Conservation (phyloP, 2,888 invertebrate species). For the Drosophila diplacantha region DNA sequence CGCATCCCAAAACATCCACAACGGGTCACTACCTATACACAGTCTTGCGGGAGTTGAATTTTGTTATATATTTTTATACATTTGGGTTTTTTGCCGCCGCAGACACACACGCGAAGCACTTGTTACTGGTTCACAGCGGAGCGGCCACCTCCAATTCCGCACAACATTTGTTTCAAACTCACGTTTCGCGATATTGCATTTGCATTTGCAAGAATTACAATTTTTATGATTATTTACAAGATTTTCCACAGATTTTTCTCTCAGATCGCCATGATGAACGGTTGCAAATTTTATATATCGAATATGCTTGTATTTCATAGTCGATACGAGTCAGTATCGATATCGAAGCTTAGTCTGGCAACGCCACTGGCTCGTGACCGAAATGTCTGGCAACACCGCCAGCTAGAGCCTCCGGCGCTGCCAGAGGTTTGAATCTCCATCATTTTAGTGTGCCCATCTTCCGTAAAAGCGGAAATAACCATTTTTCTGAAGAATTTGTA, state of each 20-base stretch:
- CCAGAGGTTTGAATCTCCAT: too few species aligned
- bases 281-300: conserved; percentile 1
- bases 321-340: neutral
- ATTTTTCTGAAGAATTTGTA: too few species aligned
- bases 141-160: conserved; percentile 27
- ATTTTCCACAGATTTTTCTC: conserved; percentile 56
- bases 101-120: conserved; percentile 65
- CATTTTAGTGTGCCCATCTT: too few species aligned
- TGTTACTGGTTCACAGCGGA: conserved; percentile 31
- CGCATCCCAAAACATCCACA: conserved; percentile 48
- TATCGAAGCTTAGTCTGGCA: neutral
- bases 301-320: neutral
- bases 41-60: conserved; percentile 63
- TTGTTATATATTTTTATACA: conserved; percentile 67
- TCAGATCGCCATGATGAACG: conserved; percentile 23
- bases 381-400: neutral
- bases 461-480: too few species aligned
- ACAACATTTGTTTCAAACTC: conserved; percentile 48
- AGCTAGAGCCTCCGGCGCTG: too few species aligned
- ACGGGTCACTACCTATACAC: conserved; percentile 51
- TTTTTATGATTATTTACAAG: conserved; percentile 67
- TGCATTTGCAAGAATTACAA: conserved; percentile 64
- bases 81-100: conserved; percentile 76
- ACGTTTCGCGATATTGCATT: conserved; percentile 59
- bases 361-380: neutral